Evolutionary conservation across 2,113 vertebrate genomes (phyloP).

Genomic region (Vulpes lagopus): DNA sequence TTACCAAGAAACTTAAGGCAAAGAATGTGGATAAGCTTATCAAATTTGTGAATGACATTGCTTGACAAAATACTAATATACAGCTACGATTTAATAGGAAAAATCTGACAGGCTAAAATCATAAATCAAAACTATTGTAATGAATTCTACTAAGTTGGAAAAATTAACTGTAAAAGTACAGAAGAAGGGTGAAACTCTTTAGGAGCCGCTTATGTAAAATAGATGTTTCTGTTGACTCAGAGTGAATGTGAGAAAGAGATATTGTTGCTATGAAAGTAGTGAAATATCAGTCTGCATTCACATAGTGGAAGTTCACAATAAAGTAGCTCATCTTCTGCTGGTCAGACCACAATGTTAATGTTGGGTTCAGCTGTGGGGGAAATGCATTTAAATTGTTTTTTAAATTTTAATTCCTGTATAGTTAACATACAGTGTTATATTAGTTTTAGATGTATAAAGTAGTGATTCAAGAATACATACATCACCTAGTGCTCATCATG

Average conservation of each 20-base stretch:
- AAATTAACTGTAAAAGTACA: background rate
- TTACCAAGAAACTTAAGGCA: slow-evolving; percentile 12
- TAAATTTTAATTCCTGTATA: background rate
- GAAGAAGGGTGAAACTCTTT: background rate
- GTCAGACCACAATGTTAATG: background rate
- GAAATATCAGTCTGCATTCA: background rate
- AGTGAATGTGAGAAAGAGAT: background rate
- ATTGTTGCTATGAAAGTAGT: background rate
- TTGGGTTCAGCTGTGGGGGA: background rate
- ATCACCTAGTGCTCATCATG: background rate
- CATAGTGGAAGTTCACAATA: background rate
- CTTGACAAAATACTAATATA: background rate
- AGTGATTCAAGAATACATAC: background rate
- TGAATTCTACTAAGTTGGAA: background rate
- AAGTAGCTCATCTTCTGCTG: background rate
- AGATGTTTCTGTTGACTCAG: background rate
- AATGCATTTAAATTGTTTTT: background rate
- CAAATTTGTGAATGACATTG: background rate
- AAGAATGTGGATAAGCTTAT: slow-evolving; percentile 11
- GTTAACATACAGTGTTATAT: background rate
- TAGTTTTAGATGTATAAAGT: background rate
- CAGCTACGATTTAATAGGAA: slow-evolving; percentile 2
- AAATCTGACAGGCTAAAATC: background rate
- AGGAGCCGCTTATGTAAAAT: background rate
- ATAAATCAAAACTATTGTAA: background rate